Evolutionary conservation across 2,888 invertebrate species (phyloP).

Genomic region (Leptinotarsa rubiginosa): DNA sequence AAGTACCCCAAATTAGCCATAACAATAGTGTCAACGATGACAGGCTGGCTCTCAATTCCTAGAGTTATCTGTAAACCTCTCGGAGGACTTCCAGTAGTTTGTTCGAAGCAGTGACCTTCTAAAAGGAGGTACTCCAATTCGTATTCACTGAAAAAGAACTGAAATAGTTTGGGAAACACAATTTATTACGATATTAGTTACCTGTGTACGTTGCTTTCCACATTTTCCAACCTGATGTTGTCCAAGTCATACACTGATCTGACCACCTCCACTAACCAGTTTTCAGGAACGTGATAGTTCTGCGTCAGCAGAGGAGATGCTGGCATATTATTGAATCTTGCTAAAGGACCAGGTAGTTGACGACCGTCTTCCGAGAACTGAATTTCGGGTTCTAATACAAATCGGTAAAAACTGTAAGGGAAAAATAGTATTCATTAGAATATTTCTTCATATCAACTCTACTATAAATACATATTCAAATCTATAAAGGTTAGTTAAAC

Average conservation of each 20-base stretch:
- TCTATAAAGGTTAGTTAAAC: too few species aligned
- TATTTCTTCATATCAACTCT: too few species aligned
- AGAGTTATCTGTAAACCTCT: constrained; percentile 96
- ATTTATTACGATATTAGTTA: constrained; percentile 55
- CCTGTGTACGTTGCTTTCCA: constrained; percentile 88
- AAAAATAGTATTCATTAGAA: constrained; percentile 1
- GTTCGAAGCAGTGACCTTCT: constrained; percentile 98
- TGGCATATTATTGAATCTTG: constrained; percentile 90
- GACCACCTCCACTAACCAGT: constrained; percentile 95
- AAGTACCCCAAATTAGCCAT: constrained; percentile 99
- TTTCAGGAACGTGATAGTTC: constrained; percentile 90
- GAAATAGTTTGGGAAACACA: not conserved
- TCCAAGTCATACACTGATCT: constrained; percentile 95
- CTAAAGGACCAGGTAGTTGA: constrained; percentile 79
- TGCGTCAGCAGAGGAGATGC: constrained; percentile 92
- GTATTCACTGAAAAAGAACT: constrained; percentile 79
- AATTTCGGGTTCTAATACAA: constrained; percentile 90
- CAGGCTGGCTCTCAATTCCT: constrained; percentile 83
- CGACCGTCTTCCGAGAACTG: constrained; percentile 81
- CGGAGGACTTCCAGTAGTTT: constrained; percentile 90
- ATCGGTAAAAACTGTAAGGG: constrained; percentile 90
- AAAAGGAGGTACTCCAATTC: constrained; percentile 94
- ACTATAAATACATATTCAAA: too few species aligned
- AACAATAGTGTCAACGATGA: constrained; percentile 96
- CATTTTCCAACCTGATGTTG: constrained; percentile 94